Evolutionary conservation across 2,113 vertebrate species (phyloP), one percentile per base, ranked within the genome.

Genomic region (Crotalus horridus): DNA sequence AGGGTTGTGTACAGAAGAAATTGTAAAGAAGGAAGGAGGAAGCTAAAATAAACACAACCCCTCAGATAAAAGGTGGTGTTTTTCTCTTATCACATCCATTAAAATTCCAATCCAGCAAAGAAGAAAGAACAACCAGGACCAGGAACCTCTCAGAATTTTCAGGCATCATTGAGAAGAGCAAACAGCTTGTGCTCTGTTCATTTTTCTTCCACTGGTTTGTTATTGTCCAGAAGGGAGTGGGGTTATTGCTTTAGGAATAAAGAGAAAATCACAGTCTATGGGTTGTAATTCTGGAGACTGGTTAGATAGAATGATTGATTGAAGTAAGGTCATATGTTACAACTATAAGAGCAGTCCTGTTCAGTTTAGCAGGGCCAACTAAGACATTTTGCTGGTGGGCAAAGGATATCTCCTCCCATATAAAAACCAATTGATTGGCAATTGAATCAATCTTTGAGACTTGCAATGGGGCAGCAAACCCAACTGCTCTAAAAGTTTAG

Each of bases 31-130:
- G 95, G 94, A 95, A 91, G 89, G 17, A 94, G 92, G 96, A 95
- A 94, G 51, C 90, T 97, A 95, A 94, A 96, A 95, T 91, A 96
- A 96, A 95, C 93, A 94, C 23, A 6, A 92, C 93, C 24, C 74
- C 94, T 97, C 96, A 96, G 96, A 96, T 92, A 95, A 97, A 95
- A 97, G 95, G 94, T 94, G 93, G 8, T 20, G 8, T 43, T 89
- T 90, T 0, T 0, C 29, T 94, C 91, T 95, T 96, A 96, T 95
- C 64, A 0, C 3, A 91, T 64, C 95, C 95, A 96, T 97, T 97
- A 97, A 97, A 97, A 97, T 97, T 97, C 96, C 96, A 95, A 21
- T 92, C 94, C 48, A 88, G 93, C 94, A 55, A 88, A 39, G 74
- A 2, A 93, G 90, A 93, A 90, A 87, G 61, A 89, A 87, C 86